These are phyloP conservation scores for Poeciliopsis infans DNA, from an alignment of 2,797 vertebrate genomes.

Conservation along the genomic window DNA sequence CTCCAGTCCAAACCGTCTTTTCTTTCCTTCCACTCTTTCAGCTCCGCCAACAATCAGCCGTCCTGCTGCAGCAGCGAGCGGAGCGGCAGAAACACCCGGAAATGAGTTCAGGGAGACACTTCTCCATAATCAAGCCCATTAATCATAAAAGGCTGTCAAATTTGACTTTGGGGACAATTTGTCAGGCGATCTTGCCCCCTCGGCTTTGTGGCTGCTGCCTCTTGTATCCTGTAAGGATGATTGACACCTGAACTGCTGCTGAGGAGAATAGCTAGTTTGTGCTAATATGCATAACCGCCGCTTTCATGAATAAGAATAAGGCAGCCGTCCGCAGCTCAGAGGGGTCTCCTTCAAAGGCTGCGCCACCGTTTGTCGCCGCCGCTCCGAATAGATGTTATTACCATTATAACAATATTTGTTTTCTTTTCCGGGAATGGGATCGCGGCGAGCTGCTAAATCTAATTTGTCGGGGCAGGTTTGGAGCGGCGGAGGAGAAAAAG, in stretches of 20 bases:
- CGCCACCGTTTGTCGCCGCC: conserved; percentile 68
- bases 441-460: conserved; percentile 78
- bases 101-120: conserved; percentile 79
- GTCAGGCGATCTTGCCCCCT: conserved; percentile 77
- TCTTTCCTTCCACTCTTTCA: conserved; percentile 47
- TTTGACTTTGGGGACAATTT: conserved; percentile 89
- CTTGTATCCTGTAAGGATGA: conserved; percentile 85
- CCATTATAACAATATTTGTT: conserved; percentile 88
- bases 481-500: conserved; percentile 57
- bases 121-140: conserved; percentile 86
- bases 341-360: conserved; percentile 76
- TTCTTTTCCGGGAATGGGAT: conserved; percentile 77
- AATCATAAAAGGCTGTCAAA: conserved; percentile 88
- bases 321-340: conserved; percentile 57
- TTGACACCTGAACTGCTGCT: conserved; percentile 81
- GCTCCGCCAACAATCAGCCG: conserved; percentile 50
- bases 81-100: conserved; percentile 72
- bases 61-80: conserved; percentile 13
- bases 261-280: conserved; percentile 84
- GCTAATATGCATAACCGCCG: conserved; percentile 83
- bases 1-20: conserved; percentile 65
- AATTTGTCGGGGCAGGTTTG: conserved; percentile 80
- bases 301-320: conserved; percentile 88
- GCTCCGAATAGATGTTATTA: conserved; percentile 85
- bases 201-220: conserved; percentile 73